These are phyloP conservation scores for Eulacestoma nigropectus DNA, from an alignment of 2,113 vertebrate species.

Conservation along the genomic window DNA sequence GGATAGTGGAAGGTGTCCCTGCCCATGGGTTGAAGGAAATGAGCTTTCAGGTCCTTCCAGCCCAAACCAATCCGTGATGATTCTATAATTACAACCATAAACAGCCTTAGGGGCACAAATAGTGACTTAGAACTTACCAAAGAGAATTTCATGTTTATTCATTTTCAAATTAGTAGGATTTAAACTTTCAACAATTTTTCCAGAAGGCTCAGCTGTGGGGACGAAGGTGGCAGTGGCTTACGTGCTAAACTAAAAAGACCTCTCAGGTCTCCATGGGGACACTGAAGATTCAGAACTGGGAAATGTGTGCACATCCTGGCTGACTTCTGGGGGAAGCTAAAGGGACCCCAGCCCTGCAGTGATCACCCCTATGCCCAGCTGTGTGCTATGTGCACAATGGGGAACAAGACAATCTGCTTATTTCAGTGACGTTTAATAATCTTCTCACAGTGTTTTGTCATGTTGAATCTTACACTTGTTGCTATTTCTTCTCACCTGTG, in stretches of 20 bases:
- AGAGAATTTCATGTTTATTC: neutral
- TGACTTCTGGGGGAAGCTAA: neutral
- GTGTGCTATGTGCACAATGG: accelerated
- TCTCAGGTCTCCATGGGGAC: neutral
- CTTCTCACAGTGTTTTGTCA: neutral
- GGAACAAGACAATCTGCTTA: neutral
- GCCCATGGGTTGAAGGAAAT: neutral
- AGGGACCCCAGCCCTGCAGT: neutral
- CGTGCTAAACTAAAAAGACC: neutral
- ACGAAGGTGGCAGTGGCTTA: neutral
- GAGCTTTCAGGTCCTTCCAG: neutral
- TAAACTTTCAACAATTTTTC: neutral
- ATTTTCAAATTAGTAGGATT: neutral
- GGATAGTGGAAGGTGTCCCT: neutral
- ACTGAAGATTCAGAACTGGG: neutral
- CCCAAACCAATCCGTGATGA: neutral
- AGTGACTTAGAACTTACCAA: neutral
- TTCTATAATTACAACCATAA: neutral
- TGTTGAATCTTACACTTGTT: neutral
- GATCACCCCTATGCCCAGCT: neutral
- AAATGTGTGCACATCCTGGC: neutral
- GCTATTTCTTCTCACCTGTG: neutral
- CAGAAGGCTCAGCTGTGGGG: neutral
- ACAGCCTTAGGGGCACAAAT: neutral
- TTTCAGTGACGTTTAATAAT: neutral